Evolutionary conservation across 2,113 vertebrate genomes (phyloP), one percentile per base, ranked within the genome.

Genomic region (Tinamus guttatus): DNA sequence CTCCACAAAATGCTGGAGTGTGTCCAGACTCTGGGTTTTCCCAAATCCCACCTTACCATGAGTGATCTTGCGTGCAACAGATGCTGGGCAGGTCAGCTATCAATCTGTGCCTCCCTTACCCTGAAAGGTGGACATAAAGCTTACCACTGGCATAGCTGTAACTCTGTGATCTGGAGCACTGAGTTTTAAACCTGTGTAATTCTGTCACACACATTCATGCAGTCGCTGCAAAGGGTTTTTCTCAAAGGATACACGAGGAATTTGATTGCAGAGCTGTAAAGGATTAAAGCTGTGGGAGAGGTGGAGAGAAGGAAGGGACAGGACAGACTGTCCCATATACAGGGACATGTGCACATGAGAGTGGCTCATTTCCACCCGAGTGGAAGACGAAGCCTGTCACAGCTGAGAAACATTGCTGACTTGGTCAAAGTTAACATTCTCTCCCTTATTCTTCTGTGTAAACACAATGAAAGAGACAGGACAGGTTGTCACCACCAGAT

Each of bases 331-430:
- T n/a, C 13, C 9, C 14, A 60, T 38, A 52, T 19, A 1, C 8
- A 47, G 40, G 43, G 22, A 28, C 7, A 2, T 2, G 8, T 25
- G 40, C 38, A 80, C 0, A 0, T 58, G 24, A 32, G 64, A 52
- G 52, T 49, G 67, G 73, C 3, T 5, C 54, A 6, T 82, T 74
- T 82, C 65, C 45, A 81, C 15, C 17, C 63, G 77, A 86, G 27
- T 89, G 43, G 54, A 62, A 95, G 86, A 85, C 14, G 0, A 71
- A 75, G 17, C 21, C 5, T 13, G 6, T 45, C 54, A 70, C 83
- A 85, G 41, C 45, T 45, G 47, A 85, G 85, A 73, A 77, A 86
- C 49, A 87, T 5, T 65, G 32, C 45, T 90, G 71, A 54, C 19
- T 83, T 88, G 54, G 76, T 81, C 77, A 80, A 85, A 95, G 18